Evolutionary conservation across 2,888 invertebrate genomes (phyloP).

Genomic region (Entomobrya multifasciata): DNA sequence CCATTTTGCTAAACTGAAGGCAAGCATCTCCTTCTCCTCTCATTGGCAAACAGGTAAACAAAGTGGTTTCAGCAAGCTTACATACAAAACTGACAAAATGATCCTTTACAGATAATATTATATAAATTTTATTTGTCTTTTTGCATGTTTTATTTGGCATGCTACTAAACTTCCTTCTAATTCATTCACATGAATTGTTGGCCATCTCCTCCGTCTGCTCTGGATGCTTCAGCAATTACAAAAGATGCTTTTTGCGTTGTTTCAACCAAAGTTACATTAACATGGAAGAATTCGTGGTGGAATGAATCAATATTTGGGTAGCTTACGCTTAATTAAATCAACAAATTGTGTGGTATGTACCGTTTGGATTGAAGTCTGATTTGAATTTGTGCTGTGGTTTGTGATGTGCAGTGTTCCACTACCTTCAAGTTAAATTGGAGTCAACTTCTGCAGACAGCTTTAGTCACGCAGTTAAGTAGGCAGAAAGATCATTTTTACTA

Average conservation of each 20-base stretch:
- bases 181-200: not conserved
- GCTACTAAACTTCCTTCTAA: not conserved
- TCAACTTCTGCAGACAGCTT: no score
- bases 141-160: no score
- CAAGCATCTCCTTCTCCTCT: conserved; percentile 38
- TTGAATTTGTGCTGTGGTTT: not conserved
- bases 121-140: not conserved
- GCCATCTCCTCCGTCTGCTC: not conserved
- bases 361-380: not conserved
- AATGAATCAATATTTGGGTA: not conserved
- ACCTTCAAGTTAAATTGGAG: no score
- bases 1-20: conserved; percentile 19
- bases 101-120: not conserved
- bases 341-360: no score
- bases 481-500: no score
- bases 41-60: conserved; percentile 10
- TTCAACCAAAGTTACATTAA: not conserved
- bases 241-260: not conserved
- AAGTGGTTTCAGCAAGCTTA: not conserved
- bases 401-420: not conserved
- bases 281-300: conserved; percentile 11
- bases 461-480: no score
- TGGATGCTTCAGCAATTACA: no score
- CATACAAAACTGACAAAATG: not conserved
- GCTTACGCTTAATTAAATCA: not conserved